phyloP scores from a whole-genome alignment of 2,888 invertebrate species.

The Watsonalla binaria region DNA sequence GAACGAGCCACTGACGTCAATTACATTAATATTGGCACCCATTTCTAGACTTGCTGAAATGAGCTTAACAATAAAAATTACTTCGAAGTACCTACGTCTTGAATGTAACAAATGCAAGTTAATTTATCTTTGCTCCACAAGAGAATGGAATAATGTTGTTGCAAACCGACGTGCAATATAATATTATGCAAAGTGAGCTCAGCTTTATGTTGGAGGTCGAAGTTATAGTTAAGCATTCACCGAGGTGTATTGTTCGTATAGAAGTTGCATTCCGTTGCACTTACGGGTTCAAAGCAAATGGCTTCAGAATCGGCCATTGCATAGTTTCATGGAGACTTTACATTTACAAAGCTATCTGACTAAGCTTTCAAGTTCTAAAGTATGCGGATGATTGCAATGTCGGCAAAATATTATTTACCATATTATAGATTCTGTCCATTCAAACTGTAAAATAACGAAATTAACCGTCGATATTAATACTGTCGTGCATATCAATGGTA shows the following conservation, averaged over 20 bases:
- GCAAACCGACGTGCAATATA: background rate
- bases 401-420: too few relatives aligned
- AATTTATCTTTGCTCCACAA: background rate
- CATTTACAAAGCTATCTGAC: conserved; percentile 1
- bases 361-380: background rate
- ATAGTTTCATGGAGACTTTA: conserved; percentile 25
- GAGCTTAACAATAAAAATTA: background rate
- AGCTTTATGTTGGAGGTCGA: conserved; percentile 24
- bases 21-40: conserved; percentile 11
- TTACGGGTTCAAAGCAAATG: conserved; percentile 36
- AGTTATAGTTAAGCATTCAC: conserved; percentile 13
- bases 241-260: conserved; percentile 35
- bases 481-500: too few relatives aligned
- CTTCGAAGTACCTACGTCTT: background rate
- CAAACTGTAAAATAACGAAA: too few relatives aligned
- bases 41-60: background rate
- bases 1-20: conserved; percentile 25
- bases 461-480: too few relatives aligned
- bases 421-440: too few relatives aligned
- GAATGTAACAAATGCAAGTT: background rate
- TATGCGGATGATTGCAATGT: background rate
- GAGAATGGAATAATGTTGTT: background rate
- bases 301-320: conserved; percentile 31
- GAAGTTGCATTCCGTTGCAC: conserved; percentile 37
- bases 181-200: conserved; percentile 6